Percentiles rank a stretch among this genome's conserved stretches.
phyloP scores from a whole-genome alignment of 2,113 vertebrate genomes.

The Tachysurus fulvidraco region DNA sequence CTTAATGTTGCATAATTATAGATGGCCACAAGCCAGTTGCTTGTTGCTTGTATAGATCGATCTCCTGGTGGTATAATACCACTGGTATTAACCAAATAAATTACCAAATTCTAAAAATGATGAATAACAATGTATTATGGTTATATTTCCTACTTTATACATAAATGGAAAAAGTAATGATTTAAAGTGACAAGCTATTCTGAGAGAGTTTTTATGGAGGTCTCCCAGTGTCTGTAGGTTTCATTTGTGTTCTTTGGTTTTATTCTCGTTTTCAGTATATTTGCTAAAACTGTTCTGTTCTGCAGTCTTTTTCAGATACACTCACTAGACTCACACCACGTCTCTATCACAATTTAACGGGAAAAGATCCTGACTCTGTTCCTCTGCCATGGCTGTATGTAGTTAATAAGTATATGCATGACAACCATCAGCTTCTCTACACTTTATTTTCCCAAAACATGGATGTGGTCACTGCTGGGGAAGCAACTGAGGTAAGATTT shows the following conservation, averaged over 20 bases:
- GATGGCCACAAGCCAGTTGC: too few species aligned
- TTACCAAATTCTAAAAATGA: not conserved
- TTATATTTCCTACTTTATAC: not conserved
- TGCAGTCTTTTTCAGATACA: conserved; percentile 45
- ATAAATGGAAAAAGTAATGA: too few species aligned
- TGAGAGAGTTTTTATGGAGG: not conserved
- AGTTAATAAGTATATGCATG: conserved; percentile 45
- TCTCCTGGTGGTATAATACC: not conserved
- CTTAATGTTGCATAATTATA: not conserved
- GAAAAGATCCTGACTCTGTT: conserved; percentile 37
- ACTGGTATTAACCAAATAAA: not conserved
- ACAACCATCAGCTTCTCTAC: conserved; percentile 48
- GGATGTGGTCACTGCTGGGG: conserved; percentile 13
- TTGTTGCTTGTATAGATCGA: not conserved
- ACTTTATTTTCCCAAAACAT: conserved; percentile 30
- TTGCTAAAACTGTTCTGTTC: not conserved
- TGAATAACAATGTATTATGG: not conserved
- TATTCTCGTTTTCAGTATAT: not conserved
- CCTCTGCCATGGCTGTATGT: conserved; percentile 47
- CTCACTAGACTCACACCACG: conserved; percentile 32
- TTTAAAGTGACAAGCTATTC: not conserved
- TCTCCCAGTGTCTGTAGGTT: not conserved
- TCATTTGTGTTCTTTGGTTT: not conserved
- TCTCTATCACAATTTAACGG: conserved; percentile 42
- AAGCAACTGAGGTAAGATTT: conserved; percentile 37